Percentiles rank a stretch among this genome's conserved stretches.
Conservation (phyloP, 1,140 invertebrate species). For the Dinothrombium tinctorium region DNA sequence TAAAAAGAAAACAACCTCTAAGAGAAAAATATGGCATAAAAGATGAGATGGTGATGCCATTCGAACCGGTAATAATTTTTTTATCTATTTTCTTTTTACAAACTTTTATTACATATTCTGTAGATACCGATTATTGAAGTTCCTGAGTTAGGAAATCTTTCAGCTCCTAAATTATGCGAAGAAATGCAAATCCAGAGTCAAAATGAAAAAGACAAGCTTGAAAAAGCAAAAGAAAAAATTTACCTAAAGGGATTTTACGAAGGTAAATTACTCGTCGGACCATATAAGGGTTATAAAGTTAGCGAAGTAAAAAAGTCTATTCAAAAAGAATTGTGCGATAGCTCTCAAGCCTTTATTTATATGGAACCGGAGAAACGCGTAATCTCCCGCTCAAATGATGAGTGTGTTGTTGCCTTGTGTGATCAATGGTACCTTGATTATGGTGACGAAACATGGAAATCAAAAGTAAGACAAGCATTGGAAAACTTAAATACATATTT, state of each 20-base stretch:
- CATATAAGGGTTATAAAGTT: slow-evolving; percentile 68
- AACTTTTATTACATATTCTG: too few relatives aligned
- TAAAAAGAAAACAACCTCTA: slow-evolving; percentile 81
- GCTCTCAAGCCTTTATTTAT: slow-evolving; percentile 58
- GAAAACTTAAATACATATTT: slow-evolving; percentile 62
- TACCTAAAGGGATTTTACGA: slow-evolving; percentile 98
- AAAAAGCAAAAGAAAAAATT: slow-evolving; percentile 76
- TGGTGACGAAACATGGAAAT: slow-evolving; percentile 68
- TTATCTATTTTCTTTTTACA: too few relatives aligned
- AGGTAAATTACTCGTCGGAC: slow-evolving; percentile 56
- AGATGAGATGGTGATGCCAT: slow-evolving; percentile 78
- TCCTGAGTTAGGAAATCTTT: slow-evolving; percentile 60
- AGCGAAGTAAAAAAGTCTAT: slow-evolving; percentile 82
- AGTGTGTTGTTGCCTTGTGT: slow-evolving; percentile 94
- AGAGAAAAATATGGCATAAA: slow-evolving; percentile 76
- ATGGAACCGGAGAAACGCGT: slow-evolving; percentile 94
- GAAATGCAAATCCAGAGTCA: slow-evolving; percentile 86
- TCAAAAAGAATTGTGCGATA: slow-evolving; percentile 50
- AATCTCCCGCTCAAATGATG: slow-evolving; percentile 85
- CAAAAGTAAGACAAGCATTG: slow-evolving; percentile 40
- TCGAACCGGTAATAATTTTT: too few relatives aligned
- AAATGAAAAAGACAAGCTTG: slow-evolving; percentile 81
- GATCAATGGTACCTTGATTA: slow-evolving; percentile 99
- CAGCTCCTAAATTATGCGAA: slow-evolving; percentile 61
- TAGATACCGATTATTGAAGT: slow-evolving; percentile 80